A percentile compares a stretch with the other conserved stretches of the same genome.
Evolutionary conservation across 1,140 invertebrate genomes (phyloP).

Genomic region (Globodera ellingtonae): DNA sequence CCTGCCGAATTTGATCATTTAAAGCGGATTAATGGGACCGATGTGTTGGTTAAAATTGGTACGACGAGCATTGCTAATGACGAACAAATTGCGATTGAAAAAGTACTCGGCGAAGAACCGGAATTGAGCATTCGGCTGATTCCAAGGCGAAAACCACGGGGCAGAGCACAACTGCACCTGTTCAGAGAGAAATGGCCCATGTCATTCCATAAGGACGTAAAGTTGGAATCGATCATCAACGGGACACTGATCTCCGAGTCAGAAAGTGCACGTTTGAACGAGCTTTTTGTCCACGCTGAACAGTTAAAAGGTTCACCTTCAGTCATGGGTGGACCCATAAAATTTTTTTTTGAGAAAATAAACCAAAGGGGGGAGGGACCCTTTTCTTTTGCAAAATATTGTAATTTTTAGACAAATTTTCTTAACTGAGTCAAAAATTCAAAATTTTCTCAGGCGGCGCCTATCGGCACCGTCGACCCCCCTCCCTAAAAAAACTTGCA

Average conservation of each 20-base stretch:
- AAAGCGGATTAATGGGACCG: conserved; percentile 11
- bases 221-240: conserved; percentile 28
- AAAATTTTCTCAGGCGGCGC: too few species aligned
- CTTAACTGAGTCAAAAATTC: too few species aligned
- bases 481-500: too few species aligned
- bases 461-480: too few species aligned
- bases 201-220: conserved; percentile 32
- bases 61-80: background rate
- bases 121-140: conserved; percentile 9
- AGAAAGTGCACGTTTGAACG: background rate
- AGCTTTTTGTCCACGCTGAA: conserved; percentile 34
- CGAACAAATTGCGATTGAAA: background rate
- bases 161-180: conserved; percentile 20
- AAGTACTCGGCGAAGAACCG: background rate
- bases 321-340: too few species aligned
- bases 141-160: conserved; percentile 10
- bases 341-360: too few species aligned
- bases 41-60: conserved; percentile 13
- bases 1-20: conserved; percentile 20
- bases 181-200: conserved; percentile 28
- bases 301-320: conserved; percentile 9
- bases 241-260: conserved; percentile 3
- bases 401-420: too few species aligned
- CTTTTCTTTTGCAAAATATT: too few species aligned
- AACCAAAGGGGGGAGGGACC: too few species aligned